These are phyloP conservation scores for Proterorhinus semilunaris DNA, from an alignment of 2,113 vertebrate genomes.

Conservation along the genomic window DNA sequence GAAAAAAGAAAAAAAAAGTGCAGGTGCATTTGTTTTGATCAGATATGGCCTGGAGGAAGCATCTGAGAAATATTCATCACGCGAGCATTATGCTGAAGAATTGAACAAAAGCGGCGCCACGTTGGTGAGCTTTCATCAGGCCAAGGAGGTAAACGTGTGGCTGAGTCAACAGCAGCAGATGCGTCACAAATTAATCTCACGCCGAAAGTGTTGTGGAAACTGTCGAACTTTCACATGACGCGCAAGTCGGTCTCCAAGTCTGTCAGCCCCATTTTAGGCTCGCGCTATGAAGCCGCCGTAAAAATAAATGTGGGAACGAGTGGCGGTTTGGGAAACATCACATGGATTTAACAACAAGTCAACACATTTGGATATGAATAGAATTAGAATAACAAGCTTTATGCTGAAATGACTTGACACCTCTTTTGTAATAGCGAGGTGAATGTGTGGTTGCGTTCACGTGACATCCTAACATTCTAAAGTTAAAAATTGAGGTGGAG, in stretches of 20 bases:
- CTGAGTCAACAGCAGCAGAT: constrained; percentile 55
- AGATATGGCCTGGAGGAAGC: constrained; percentile 78
- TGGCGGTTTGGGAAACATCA: background rate
- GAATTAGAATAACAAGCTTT: background rate
- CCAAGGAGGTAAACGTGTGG: constrained; percentile 29
- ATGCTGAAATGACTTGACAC: no score
- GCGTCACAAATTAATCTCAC: constrained; percentile 57
- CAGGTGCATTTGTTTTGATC: constrained; percentile 85
- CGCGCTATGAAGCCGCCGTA: constrained; percentile 10
- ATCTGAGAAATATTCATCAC: constrained; percentile 78
- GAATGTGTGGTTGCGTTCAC: no score
- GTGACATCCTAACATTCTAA: no score
- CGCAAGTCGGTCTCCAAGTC: constrained; percentile 20
- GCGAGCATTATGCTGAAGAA: constrained; percentile 67
- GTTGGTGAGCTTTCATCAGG: constrained; percentile 42
- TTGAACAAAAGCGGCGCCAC: constrained; percentile 68
- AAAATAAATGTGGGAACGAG: constrained; percentile 20
- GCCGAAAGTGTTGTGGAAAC: constrained; percentile 54
- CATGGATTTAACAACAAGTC: background rate
- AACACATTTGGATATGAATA: background rate
- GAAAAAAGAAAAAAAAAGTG: constrained; percentile 61
- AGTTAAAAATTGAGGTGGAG: no score
- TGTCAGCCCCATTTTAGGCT: constrained; percentile 18
- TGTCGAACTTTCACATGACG: constrained; percentile 50
- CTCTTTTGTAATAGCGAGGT: no score